Percentiles rank a stretch among this genome's conserved stretches.
phyloP scores from a whole-genome alignment of 2,888 invertebrate species.

The Cecidostiba fungosa region DNA sequence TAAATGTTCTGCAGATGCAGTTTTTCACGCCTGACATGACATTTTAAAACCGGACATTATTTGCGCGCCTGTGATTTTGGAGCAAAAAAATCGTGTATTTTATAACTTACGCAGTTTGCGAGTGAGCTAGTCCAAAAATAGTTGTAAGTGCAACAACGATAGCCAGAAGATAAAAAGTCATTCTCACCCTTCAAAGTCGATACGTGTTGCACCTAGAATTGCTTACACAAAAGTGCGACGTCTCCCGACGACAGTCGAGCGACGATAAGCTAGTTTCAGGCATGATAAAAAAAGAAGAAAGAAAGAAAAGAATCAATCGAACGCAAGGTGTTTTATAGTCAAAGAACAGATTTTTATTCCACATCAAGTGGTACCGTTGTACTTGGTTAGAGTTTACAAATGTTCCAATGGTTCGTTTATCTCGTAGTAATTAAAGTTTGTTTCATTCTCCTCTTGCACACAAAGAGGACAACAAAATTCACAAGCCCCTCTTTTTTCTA shows the following conservation, averaged over 20 bases:
- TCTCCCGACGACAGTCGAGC: conserved; percentile 48
- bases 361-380: conserved; percentile 56
- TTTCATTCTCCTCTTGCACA: conserved; percentile 55
- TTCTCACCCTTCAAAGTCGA: conserved; percentile 64
- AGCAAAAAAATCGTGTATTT: background rate
- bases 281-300: conserved; percentile 32
- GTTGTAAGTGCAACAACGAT: conserved; percentile 66
- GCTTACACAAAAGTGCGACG: conserved; percentile 51
- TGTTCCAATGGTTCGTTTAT: conserved; percentile 42
- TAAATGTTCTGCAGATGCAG: conserved; percentile 46
- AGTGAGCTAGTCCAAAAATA: conserved; percentile 71
- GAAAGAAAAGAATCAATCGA: conserved; percentile 14
- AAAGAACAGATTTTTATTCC: conserved; percentile 64
- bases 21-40: conserved; percentile 51
- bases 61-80: background rate
- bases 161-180: conserved; percentile 70
- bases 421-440: conserved; percentile 50
- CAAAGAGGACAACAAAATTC: conserved; percentile 37
- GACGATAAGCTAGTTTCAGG: conserved; percentile 43
- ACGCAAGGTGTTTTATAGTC: conserved; percentile 50
- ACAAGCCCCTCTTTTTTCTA: conserved; percentile 17
- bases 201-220: conserved; percentile 48
- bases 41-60: background rate
- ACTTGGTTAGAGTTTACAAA: conserved; percentile 61
- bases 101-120: conserved; percentile 68